phyloP scores from a whole-genome alignment of 2,113 vertebrate genomes.

The Bos indicus region DNA sequence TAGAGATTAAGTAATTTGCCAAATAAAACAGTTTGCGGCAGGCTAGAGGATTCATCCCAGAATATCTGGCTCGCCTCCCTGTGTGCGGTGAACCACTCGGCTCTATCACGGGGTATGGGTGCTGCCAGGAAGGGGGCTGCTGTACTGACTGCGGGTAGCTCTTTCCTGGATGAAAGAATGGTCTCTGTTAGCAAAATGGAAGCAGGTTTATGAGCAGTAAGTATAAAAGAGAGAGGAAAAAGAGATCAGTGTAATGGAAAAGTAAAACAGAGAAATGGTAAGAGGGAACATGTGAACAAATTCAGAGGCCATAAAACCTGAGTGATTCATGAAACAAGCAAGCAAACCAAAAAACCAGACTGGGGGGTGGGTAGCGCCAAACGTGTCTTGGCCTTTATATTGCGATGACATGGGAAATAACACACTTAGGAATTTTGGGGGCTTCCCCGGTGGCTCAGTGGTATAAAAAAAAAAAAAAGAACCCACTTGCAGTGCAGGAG shows the following conservation, averaged over 20 bases:
- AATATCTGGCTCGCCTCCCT: fast-evolving
- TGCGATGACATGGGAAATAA: neutral
- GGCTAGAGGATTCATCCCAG: neutral
- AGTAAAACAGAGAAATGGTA: neutral
- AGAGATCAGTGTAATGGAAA: neutral
- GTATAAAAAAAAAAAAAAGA: neutral
- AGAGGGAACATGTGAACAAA: neutral
- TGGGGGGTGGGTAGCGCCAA: fast-evolving
- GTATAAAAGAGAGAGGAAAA: neutral
- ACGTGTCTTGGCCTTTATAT: neutral
- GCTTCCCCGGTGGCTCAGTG: neutral
- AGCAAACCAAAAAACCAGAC: neutral
- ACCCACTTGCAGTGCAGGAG: neutral
- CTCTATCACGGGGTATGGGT: fast-evolving
- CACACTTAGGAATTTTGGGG: neutral
- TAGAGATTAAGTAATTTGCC: neutral
- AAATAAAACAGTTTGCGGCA: neutral
- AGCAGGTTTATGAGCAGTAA: neutral
- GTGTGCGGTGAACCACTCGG: no score
- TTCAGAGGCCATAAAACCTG: neutral
- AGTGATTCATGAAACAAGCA: neutral
- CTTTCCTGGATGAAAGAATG: neutral
- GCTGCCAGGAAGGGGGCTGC: neutral
- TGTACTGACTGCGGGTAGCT: neutral
- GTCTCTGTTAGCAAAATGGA: neutral